Percentiles rank a stretch among this genome's conserved stretches.
Conservation (phyloP, 2,888 invertebrate species). For the Salticus scenicus region DNA sequence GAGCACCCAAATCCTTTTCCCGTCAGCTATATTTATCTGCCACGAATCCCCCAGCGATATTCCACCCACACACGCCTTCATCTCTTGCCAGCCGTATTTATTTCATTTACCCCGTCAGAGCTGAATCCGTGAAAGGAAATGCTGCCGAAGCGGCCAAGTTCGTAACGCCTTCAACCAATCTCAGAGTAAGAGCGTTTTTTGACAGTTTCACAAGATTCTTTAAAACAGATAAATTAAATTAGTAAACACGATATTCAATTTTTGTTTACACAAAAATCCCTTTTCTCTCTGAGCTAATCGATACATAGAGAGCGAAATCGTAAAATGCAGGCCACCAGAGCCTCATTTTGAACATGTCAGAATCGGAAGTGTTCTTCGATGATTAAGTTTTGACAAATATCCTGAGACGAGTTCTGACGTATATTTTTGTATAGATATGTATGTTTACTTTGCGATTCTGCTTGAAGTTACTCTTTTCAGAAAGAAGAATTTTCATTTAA, state of each 20-base stretch:
- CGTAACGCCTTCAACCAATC: background rate
- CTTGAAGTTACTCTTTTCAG: too few species aligned
- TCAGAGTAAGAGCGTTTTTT: background rate
- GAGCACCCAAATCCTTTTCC: conserved; percentile 37
- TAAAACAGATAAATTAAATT: background rate
- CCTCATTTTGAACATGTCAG: too few species aligned
- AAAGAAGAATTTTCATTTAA: too few species aligned
- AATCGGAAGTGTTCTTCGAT: too few species aligned
- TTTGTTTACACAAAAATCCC: background rate
- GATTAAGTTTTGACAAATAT: too few species aligned
- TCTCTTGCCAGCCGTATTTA: conserved; percentile 51
- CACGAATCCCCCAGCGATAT: conserved; percentile 27
- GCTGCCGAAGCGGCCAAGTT: conserved; percentile 5
- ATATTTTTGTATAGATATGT: too few species aligned
- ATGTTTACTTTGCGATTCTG: too few species aligned
- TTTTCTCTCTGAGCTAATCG: background rate
- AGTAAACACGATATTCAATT: background rate
- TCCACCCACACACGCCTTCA: conserved; percentile 47
- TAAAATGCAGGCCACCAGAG: background rate
- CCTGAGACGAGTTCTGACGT: too few species aligned
- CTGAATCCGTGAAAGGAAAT: conserved; percentile 41
- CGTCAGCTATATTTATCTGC: conserved; percentile 56
- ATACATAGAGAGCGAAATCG: background rate
- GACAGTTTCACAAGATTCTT: background rate
- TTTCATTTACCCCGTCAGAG: conserved; percentile 49